A percentile compares a stretch with the other conserved stretches of the same genome.
Conservation (phyloP, 37 sponge, comb jelly and placozoan genomes). For the Crambe crambe region DNA sequence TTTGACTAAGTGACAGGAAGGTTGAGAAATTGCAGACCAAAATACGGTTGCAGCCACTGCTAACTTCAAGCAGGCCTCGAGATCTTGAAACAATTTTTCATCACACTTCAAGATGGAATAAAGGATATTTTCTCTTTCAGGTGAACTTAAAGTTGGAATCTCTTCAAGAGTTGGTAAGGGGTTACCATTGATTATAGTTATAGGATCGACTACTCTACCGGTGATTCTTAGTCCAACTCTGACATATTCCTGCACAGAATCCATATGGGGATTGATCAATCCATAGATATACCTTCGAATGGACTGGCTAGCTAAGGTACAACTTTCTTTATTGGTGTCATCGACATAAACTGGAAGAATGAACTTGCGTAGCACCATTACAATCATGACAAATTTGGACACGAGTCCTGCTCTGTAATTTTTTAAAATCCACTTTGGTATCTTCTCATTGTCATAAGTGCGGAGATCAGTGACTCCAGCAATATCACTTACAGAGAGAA, state of each 20-base stretch:
- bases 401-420: background rate
- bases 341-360: background rate
- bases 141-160: background rate
- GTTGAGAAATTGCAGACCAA: background rate
- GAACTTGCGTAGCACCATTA: background rate
- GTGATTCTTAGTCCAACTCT: background rate
- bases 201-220: background rate
- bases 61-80: background rate
- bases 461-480: background rate
- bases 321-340: background rate
- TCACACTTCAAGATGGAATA: background rate
- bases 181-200: background rate
- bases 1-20: background rate
- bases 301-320: background rate
- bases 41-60: background rate
- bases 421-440: background rate
- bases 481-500: background rate
- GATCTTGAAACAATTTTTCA: background rate
- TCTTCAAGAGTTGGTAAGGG: background rate
- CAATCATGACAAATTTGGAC: background rate
- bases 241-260: background rate
- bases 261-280: background rate
- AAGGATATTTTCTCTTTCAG: background rate
- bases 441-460: background rate
- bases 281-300: background rate